Evolutionary conservation across 30 jellyfish, hydroid and myxozoan species (phyloP), one percentile per base, ranked within the genome.

Genomic region (Turritopsis dohrnii): DNA sequence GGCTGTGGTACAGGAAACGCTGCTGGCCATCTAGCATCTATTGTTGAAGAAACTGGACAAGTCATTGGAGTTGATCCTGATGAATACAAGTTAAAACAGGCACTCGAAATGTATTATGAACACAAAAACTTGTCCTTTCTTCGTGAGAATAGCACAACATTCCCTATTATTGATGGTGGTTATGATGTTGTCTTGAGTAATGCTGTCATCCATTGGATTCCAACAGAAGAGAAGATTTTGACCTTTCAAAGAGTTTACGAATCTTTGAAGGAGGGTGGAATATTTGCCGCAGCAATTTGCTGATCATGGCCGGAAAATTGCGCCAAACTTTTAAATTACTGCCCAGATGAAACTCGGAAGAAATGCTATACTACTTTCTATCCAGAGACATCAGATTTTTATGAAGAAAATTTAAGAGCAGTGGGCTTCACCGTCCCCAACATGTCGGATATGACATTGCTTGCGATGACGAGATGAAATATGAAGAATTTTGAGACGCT

Each of bases 201-300:
- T 53, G 89, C 65, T 18, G 96, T 81, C 26, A 52, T 88, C 22
- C 96, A 88, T 76, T 88, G 96, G 96, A 83, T 88, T 8, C 89
- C 92, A 5, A 65, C 76, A 18, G 88, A 26, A 31, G 96, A 88
- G 28, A 79, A 86, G 53, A 19, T 88, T 7, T 52, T 52, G 16
- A 88, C 93, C 8, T 75, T 88, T 60, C 52, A 66, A 66, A 21
- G 93, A 24, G 76, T 88, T 21, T 21, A 54, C 79, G 28, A 31
- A 16, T 81, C 92, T 20, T 54, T 88, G 84, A 88, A 88, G 52
- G 84, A 84, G 60, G 94, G 90, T 31, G 89, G 89, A 20, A n/a
- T 81, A 21, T 65, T 71, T 73, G 92, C 71, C 1, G 88, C 60
- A 41, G 60, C 60, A 41, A 41, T 41, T 41, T 41, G 60, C 60